Evolutionary conservation across 2,888 invertebrate genomes (phyloP).

Genomic region (Agrochola macilenta): DNA sequence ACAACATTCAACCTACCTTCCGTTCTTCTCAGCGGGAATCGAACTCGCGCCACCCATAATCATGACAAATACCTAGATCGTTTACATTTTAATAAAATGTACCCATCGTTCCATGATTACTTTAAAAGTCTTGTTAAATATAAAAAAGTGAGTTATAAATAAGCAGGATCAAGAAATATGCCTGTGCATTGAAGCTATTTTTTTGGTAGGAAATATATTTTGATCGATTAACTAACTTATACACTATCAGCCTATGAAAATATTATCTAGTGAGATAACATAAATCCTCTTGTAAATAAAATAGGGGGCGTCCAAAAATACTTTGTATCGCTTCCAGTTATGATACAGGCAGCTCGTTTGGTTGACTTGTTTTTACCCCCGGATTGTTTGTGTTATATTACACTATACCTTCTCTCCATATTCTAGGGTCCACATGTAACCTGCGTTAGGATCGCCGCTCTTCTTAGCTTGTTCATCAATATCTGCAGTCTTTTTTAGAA

Average conservation of each 20-base stretch:
- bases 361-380: not conserved
- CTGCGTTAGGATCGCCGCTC: constrained; percentile 86
- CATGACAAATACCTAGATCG: not conserved
- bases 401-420: constrained; percentile 85
- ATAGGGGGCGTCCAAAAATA: not conserved
- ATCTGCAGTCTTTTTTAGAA: constrained; percentile 84
- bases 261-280: constrained; percentile 39
- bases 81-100: not conserved
- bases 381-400: not conserved
- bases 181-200: constrained; percentile 29
- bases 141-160: not conserved
- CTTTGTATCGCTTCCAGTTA: not conserved
- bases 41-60: not conserved
- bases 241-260: constrained; percentile 57
- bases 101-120: not conserved
- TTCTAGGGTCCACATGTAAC: constrained; percentile 89
- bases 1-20: not conserved
- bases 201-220: not conserved
- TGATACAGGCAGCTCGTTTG: not conserved
- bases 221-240: constrained; percentile 34
- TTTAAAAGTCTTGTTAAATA: not conserved
- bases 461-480: constrained; percentile 83
- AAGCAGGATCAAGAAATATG: not conserved
- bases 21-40: not conserved
- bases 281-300: constrained; percentile 28